Evolutionary conservation across 2,888 invertebrate species (phyloP).

Genomic region (Eulithis testata): DNA sequence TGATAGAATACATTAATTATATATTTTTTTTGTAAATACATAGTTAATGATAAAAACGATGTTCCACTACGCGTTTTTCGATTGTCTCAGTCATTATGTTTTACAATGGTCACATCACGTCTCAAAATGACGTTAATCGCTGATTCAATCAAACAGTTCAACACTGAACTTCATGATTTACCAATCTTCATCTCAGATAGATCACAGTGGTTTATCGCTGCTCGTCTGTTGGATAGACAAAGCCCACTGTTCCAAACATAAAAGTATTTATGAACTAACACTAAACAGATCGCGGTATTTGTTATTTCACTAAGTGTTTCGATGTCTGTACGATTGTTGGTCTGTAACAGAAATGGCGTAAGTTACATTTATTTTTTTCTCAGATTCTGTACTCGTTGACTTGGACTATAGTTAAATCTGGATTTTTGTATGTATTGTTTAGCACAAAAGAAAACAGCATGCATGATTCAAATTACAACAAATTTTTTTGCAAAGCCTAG

Average conservation of each 20-base stretch:
- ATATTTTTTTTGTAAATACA: no score
- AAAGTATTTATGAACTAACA: conserved; percentile 51
- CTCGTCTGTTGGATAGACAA: conserved; percentile 72
- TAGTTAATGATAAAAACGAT: no score
- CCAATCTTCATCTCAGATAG: conserved; percentile 37
- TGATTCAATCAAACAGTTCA: conserved; percentile 22
- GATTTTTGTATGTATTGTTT: no score
- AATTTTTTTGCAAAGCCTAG: no score
- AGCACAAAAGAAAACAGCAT: no score
- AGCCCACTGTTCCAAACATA: conserved; percentile 69
- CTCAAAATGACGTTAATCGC: background rate
- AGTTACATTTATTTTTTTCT: conserved; percentile 5
- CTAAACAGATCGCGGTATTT: conserved; percentile 39
- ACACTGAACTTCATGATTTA: conserved; percentile 33
- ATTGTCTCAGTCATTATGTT: no score
- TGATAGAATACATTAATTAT: no score
- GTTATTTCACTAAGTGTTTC: conserved; percentile 36
- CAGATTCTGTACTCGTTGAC: no score
- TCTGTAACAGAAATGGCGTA: conserved; percentile 11
- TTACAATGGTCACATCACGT: conserved; percentile 3
- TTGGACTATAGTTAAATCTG: no score
- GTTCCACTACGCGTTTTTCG: no score
- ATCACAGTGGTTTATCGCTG: conserved; percentile 52
- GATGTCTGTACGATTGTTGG: conserved; percentile 21
- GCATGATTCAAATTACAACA: no score